These are phyloP conservation scores for Amphiprion percula DNA, from an alignment of 2,113 vertebrate genomes.

Conservation along the genomic window DNA sequence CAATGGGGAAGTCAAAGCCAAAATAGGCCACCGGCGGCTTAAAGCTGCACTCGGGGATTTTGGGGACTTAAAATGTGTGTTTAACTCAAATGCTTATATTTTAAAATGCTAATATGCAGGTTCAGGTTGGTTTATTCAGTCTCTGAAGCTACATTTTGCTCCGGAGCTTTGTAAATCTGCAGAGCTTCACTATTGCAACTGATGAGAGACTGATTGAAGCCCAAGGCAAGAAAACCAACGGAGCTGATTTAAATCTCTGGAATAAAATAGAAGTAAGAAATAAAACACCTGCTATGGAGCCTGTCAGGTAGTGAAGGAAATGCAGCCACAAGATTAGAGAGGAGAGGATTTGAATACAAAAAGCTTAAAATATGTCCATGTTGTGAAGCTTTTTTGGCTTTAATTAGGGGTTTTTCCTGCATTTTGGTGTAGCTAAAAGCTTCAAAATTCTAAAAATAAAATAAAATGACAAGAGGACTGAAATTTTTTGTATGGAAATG, in stretches of 20 bases:
- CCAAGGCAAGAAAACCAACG: neutral
- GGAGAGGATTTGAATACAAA: no score
- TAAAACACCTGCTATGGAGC: neutral
- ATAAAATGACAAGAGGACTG: no score
- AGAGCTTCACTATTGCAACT: neutral
- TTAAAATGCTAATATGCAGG: no score
- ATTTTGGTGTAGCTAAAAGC: no score
- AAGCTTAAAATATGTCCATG: no score
- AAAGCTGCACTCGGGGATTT: neutral
- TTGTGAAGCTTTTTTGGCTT: no score
- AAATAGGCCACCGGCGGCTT: neutral
- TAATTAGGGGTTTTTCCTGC: no score
- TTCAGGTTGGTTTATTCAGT: no score
- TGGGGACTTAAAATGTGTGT: neutral
- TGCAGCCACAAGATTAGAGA: no score
- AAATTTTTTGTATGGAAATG: no score
- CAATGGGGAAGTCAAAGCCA: neutral
- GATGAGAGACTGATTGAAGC: neutral
- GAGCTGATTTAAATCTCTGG: neutral
- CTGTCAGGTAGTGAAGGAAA: neutral
- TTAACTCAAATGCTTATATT: neutral
- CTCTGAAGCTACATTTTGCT: no score
- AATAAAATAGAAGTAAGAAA: neutral
- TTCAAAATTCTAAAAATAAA: no score
- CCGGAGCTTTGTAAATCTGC: neutral